These are phyloP conservation scores for Lethenteron reissneri DNA, from an alignment of 2,113 vertebrate genomes.

Conservation along the genomic window DNA sequence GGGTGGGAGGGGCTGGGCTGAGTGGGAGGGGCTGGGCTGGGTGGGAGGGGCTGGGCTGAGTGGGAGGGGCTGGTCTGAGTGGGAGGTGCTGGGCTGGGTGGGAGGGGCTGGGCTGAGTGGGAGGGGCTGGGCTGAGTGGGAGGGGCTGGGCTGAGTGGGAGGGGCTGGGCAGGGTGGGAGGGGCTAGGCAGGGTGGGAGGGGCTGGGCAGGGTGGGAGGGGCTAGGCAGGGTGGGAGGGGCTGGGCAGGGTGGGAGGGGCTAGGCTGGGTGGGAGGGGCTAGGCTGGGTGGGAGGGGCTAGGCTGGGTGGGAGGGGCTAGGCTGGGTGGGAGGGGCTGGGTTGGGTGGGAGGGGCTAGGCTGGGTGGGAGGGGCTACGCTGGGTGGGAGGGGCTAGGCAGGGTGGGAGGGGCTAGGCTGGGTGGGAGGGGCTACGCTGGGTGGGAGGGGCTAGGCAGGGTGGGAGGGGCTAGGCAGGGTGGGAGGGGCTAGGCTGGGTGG, in stretches of 20 bases:
- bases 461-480: background rate
- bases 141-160: constrained; percentile 15
- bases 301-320: constrained; percentile 11
- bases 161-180: too few species aligned
- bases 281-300: constrained; percentile 10
- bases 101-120: background rate
- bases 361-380: too few species aligned
- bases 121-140: constrained; percentile 13
- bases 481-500: too few species aligned
- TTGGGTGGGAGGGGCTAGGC: background rate
- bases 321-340: constrained; percentile 11
- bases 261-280: background rate
- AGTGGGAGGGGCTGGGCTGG: too few species aligned
- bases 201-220: background rate
- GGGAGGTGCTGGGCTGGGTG: too few species aligned
- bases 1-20: too few species aligned
- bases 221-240: background rate
- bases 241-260: background rate
- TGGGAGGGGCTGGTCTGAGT: too few species aligned
- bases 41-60: too few species aligned
- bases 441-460: too few species aligned
- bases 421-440: too few species aligned
- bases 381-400: background rate
- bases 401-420: too few species aligned
- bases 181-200: too few species aligned